Base-by-base conservation (phyloP, 2,113 vertebrate genomes). In the Calidris pygmaea region DNA sequence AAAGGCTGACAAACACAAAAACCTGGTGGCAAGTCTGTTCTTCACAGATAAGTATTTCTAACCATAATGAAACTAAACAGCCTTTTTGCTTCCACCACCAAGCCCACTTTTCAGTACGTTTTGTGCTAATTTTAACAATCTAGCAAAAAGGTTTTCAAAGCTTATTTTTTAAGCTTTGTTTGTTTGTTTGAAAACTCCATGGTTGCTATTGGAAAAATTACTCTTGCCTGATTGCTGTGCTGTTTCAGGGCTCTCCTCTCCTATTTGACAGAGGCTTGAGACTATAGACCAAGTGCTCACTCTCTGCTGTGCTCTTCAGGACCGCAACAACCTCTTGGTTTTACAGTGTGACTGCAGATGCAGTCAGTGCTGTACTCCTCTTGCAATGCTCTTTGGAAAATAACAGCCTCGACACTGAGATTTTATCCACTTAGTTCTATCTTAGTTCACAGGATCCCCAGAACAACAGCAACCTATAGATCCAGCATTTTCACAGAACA, bases 211-310 rank as follows among this genome's bases (percentile, higher is more conserved):
- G 21, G 65, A 52, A 78, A 92, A 75, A 59, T 5, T 50, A 9
- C 41, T 55, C 24, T 63, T 81, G 47, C 70, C 74, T 67, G 41
- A 14, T 14, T 30, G 30, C 22, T 21, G 14, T 29, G 53, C 52
- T 82, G 37, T 52, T 67, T 53, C 60, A 47, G 58, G 71, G 22
- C 41, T 90, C 66, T n/a, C 30, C 45, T 53, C 43, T 50, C 29
- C 35, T 10, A 6, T 67, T 26, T 29, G 67, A 24, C 35, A 79
- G 32, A 23, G 14, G 22, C 12, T 68, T 74, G 30, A 39, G 58
- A 63, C 53, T 29, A 27, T 4, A 76, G 39, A 9, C 1, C 0
- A 0, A 75, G 67, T 4, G 20, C 15, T 68, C 3, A 1, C 23
- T 27, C 22, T 26, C 47, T 59, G 24, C 27, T 1, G 2, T 45